Evolutionary conservation across 1,140 invertebrate species (phyloP).

Genomic region (Achroia grisella): DNA sequence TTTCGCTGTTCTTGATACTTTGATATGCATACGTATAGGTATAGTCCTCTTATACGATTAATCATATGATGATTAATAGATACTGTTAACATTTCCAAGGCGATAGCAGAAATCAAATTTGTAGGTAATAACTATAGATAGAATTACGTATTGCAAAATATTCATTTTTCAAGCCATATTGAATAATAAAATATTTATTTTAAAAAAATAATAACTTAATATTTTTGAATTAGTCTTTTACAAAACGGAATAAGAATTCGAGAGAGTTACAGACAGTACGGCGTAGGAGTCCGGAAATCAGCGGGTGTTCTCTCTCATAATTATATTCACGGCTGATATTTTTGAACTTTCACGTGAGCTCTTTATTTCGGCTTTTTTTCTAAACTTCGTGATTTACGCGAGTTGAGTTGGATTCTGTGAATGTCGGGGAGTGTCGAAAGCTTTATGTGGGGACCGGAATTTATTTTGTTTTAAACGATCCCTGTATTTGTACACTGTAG

Average conservation of each 20-base stretch:
- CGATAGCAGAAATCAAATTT: too few species aligned
- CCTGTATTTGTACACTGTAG: slow-evolving; percentile 25
- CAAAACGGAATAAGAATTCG: not conserved
- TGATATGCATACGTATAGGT: too few species aligned
- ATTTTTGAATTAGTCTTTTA: not conserved
- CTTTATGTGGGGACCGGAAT: slow-evolving; percentile 53
- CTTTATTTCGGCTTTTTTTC: slow-evolving; percentile 61
- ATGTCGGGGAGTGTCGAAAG: slow-evolving; percentile 59
- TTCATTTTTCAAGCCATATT: too few species aligned
- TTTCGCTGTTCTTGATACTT: too few species aligned
- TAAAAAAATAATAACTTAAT: too few species aligned
- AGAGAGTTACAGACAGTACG: slow-evolving; percentile 24
- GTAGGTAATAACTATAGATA: too few species aligned
- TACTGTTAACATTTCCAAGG: too few species aligned
- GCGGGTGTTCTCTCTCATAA: slow-evolving; percentile 64
- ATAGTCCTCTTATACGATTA: too few species aligned
- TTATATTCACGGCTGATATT: slow-evolving; percentile 70
- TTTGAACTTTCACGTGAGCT: slow-evolving; percentile 69
- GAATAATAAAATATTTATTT: too few species aligned
- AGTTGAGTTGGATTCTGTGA: slow-evolving; percentile 49
- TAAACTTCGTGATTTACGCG: slow-evolving; percentile 67
- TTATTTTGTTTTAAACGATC: slow-evolving; percentile 66
- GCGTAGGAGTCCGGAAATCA: slow-evolving; percentile 52
- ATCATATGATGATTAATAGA: too few species aligned
- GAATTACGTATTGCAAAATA: too few species aligned